A percentile compares a stretch with the other conserved stretches of the same genome.
phyloP scores from a whole-genome alignment of 2,797 vertebrate genomes.

The Ctenochaetus hawaiiensis region DNA sequence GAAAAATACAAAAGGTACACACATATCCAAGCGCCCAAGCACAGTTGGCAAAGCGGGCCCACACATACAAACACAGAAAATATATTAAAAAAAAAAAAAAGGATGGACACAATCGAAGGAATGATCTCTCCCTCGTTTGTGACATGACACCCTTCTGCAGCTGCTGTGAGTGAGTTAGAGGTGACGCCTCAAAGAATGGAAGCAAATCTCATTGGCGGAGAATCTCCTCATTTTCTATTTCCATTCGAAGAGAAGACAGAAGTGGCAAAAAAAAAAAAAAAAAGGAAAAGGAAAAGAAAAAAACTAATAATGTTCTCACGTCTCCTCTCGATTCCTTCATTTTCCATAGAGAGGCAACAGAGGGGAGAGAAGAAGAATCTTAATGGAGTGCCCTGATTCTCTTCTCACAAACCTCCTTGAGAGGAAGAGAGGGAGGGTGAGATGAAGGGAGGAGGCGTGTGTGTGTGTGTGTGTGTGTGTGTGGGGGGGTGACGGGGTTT shows the following conservation, averaged over 20 bases:
- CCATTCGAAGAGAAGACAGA: conserved; percentile 49
- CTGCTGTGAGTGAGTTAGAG: conserved; percentile 45
- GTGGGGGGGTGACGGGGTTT: background rate
- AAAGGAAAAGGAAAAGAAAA: no score
- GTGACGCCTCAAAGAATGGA: conserved; percentile 61
- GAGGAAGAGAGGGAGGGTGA: background rate
- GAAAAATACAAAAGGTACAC: conserved; percentile 5
- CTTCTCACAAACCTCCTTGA: conserved; percentile 26
- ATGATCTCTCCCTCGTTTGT: conserved; percentile 53
- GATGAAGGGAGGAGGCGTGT: background rate
- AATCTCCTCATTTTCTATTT: conserved; percentile 65
- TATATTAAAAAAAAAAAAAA: background rate
- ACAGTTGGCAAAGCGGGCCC: background rate
- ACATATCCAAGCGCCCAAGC: background rate
- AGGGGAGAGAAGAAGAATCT: conserved; percentile 52
- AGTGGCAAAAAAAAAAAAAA: conserved; percentile 5
- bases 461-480: no score
- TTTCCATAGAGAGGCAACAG: conserved; percentile 58
- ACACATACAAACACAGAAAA: background rate
- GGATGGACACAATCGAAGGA: conserved; percentile 42
- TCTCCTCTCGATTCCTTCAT: conserved; percentile 49
- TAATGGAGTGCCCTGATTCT: conserved; percentile 59
- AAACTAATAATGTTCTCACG: conserved; percentile 64
- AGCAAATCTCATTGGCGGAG: conserved; percentile 68
- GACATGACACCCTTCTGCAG: conserved; percentile 51